These are phyloP conservation scores for Hypercompe scribonia DNA, from an alignment of 2,888 invertebrate species.

Conservation along the genomic window DNA sequence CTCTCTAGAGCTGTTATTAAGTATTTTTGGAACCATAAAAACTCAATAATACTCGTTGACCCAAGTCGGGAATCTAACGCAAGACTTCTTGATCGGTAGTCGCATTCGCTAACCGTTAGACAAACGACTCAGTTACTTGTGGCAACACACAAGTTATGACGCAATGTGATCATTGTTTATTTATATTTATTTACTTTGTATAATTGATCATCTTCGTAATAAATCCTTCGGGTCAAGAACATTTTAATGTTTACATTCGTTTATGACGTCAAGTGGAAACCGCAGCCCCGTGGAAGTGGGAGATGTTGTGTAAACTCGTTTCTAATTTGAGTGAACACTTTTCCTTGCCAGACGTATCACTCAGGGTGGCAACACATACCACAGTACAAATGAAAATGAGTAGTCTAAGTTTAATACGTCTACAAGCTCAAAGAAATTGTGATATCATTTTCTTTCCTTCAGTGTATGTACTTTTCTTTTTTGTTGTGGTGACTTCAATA, in stretches of 20 bases:
- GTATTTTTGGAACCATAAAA: too few relatives aligned
- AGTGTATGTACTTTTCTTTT: neutral
- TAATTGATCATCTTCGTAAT: neutral
- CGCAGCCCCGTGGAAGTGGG: conserved; percentile 29
- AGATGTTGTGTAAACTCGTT: conserved; percentile 40
- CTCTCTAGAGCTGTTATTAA: too few relatives aligned
- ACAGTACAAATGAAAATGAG: neutral
- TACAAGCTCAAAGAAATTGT: neutral
- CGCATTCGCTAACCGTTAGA: too few relatives aligned
- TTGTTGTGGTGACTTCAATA: neutral
- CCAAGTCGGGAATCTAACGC: too few relatives aligned
- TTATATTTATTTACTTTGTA: too few relatives aligned
- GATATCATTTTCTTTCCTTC: neutral
- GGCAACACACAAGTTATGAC: too few relatives aligned
- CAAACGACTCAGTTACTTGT: too few relatives aligned
- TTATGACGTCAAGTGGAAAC: conserved; percentile 36
- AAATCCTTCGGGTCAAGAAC: neutral
- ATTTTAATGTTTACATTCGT: neutral
- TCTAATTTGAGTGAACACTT: conserved; percentile 49
- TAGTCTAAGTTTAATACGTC: neutral
- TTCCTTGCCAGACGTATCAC: conserved; percentile 44
- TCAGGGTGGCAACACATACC: conserved; percentile 28
- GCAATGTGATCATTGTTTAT: too few relatives aligned
- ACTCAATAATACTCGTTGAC: too few relatives aligned
- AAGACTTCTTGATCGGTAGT: too few relatives aligned